Evolutionary conservation across 2,888 invertebrate genomes (phyloP), one percentile per base, ranked within the genome.

Genomic region (Eulithis testata): DNA sequence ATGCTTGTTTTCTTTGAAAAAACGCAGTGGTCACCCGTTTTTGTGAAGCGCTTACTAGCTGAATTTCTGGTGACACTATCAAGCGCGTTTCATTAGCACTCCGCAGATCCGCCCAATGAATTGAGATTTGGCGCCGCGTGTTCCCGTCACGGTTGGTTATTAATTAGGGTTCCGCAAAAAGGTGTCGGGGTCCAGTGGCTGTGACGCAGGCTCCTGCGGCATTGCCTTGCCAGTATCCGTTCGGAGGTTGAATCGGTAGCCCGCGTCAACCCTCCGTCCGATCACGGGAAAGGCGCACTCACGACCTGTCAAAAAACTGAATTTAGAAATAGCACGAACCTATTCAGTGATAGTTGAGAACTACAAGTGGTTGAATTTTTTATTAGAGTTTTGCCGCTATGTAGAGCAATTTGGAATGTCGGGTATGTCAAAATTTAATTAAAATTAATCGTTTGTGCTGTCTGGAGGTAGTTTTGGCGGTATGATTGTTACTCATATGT

Each of bases 161-260:
- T 90, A 91, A 91, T 91, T 89, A 90, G 90, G 88, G 87, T 84
- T 82, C 88, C 88, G 76, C 84, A 88, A 90, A 89, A 89, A 90
- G 89, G 90, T 90, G 89, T 84, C 86, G 85, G 83, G 88, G 87
- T 88, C 88, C 89, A 85, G 83, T 75, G 78, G 82, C 80, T 82
- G 83, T 91, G 91, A 91, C 91, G 91, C 90, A 91, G 89, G 84
- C 89, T 90, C 88, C 90, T 89, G 91, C 89, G 86, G 89, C 89
- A 89, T 79, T 82, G 82, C 78, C 89, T 80, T 82, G 82, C 78
- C 89, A 90, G 90, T 90, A 82, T 82, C 84, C 84, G 84, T 82
- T 83, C 84, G 82, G 76, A 83, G 71, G 80, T 79, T 83, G 83
- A 70, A 72, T 78, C 71, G 86, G 79, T 76, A 79, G 79, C 83